These are phyloP conservation scores for Pandemis cinnamomeana DNA, from an alignment of 2,888 invertebrate species.

Conservation along the genomic window DNA sequence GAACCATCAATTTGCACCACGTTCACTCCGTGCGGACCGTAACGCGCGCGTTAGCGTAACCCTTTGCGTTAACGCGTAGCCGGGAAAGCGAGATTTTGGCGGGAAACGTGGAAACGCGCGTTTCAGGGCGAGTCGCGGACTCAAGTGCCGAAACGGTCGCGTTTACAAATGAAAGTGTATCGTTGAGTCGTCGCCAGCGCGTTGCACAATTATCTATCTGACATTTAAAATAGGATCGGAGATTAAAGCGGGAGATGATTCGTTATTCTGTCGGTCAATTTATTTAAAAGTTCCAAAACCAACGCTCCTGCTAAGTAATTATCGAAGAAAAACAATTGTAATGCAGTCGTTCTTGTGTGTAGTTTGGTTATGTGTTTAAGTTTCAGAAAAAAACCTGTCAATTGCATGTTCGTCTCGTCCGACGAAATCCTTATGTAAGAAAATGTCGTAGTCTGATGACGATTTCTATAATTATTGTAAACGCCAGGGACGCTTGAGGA, in stretches of 20 bases:
- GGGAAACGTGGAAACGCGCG: constrained; percentile 46
- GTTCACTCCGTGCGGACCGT: not conserved
- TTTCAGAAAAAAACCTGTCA: too few relatives aligned
- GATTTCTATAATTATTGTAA: too few relatives aligned
- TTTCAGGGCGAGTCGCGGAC: constrained; percentile 40
- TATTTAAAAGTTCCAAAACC: not conserved
- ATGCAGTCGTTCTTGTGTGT: too few relatives aligned
- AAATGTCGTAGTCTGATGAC: too few relatives aligned
- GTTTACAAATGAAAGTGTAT: constrained; percentile 47
- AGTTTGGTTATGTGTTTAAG: too few relatives aligned
- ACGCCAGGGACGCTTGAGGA: too few relatives aligned
- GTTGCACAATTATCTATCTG: constrained; percentile 84
- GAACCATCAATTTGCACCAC: constrained; percentile 10
- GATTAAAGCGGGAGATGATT: constrained; percentile 57
- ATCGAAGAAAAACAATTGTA: too few relatives aligned
- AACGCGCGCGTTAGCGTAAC: constrained; percentile 1
- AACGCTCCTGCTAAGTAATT: too few relatives aligned
- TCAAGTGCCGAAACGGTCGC: constrained; percentile 24
- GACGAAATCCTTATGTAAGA: too few relatives aligned
- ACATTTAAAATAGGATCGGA: constrained; percentile 83
- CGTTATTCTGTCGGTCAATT: not conserved
- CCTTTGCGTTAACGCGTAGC: not conserved
- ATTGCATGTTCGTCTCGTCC: too few relatives aligned
- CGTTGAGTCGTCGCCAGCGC: constrained; percentile 76
- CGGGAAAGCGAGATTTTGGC: not conserved